Conservation (phyloP, 2,797 vertebrate genomes). For the Coregonus ussuriensis region DNA sequence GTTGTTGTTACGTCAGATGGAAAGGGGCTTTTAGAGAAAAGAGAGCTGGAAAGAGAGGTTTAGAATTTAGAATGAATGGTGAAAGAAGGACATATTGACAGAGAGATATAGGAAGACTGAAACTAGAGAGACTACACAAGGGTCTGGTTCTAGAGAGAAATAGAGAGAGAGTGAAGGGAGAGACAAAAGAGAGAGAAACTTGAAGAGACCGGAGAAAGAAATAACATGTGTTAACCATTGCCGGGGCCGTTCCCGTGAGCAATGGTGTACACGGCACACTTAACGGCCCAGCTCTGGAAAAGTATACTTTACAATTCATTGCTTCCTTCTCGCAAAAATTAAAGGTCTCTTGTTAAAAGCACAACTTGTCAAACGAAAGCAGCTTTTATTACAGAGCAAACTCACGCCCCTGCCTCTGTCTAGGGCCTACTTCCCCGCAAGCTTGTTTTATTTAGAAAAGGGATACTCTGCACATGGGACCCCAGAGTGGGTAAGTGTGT, state of each 20-base stretch:
- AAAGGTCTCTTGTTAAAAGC: conserved; percentile 79
- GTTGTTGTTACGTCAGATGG: too few species aligned
- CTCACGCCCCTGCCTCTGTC: conserved; percentile 28
- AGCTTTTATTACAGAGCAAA: conserved; percentile 68
- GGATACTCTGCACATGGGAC: conserved; percentile 26
- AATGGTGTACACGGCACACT: conserved; percentile 45
- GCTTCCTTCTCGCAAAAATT: conserved; percentile 77
- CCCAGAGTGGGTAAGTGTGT: background rate
- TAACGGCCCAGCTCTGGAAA: conserved; percentile 69
- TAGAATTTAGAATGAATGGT: background rate
- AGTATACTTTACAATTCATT: conserved; percentile 79
- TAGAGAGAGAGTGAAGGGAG: background rate
- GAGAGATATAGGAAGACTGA: background rate
- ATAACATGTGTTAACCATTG: conserved; percentile 72
- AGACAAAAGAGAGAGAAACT: background rate
- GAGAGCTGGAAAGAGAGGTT: too few species aligned
- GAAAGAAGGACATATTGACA: background rate
- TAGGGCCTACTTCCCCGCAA: conserved; percentile 31
- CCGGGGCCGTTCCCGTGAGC: conserved; percentile 35
- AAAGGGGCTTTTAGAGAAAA: too few species aligned
- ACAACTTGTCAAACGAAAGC: conserved; percentile 54
- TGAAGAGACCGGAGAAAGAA: background rate
- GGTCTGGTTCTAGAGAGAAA: background rate
- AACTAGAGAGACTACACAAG: background rate
- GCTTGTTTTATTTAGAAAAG: conserved; percentile 41